These are phyloP conservation scores for Eremophila alpestris DNA, from an alignment of 2,797 vertebrate species.

Conservation along the genomic window DNA sequence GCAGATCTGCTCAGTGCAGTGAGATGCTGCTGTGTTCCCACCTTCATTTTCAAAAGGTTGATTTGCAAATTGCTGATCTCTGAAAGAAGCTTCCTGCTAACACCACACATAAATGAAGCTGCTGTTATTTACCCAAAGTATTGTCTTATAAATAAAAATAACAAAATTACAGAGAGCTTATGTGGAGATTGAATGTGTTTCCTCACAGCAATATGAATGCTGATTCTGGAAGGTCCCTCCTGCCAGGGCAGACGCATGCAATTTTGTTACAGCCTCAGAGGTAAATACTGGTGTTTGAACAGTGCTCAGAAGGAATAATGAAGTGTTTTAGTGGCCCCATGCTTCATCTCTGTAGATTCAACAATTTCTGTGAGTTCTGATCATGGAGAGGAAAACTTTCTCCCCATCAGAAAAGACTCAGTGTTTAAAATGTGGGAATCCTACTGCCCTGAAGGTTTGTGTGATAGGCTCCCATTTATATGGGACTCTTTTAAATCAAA, in stretches of 20 bases:
- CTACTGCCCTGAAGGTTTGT: neutral
- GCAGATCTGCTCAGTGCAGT: neutral
- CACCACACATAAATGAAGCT: neutral
- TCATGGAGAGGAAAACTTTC: neutral
- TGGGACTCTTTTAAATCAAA: neutral
- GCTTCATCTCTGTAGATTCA: neutral
- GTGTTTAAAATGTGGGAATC: neutral
- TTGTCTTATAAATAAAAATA: slow-evolving; percentile 49
- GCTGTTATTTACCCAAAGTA: slow-evolving; percentile 10
- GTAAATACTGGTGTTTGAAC: slow-evolving; percentile 49
- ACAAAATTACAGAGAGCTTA: neutral
- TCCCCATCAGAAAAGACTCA: neutral
- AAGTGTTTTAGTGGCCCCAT: neutral
- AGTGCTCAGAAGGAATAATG: slow-evolving; percentile 33
- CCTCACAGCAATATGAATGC: slow-evolving; percentile 26
- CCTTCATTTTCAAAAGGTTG: neutral
- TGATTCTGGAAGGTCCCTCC: slow-evolving; percentile 39
- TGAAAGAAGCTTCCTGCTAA: neutral
- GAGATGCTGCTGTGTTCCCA: neutral
- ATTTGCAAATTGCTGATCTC: neutral
- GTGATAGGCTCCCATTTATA: neutral
- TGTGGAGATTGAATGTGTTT: slow-evolving; percentile 31
- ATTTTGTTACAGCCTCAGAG: slow-evolving; percentile 50
- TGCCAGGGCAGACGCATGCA: slow-evolving; percentile 25
- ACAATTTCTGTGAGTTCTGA: neutral